A percentile compares a stretch with the other conserved stretches of the same genome.
Conservation (phyloP, 35 echinoderm and acorn worm genomes). For the Strongylocentrotus purpuratus region DNA sequence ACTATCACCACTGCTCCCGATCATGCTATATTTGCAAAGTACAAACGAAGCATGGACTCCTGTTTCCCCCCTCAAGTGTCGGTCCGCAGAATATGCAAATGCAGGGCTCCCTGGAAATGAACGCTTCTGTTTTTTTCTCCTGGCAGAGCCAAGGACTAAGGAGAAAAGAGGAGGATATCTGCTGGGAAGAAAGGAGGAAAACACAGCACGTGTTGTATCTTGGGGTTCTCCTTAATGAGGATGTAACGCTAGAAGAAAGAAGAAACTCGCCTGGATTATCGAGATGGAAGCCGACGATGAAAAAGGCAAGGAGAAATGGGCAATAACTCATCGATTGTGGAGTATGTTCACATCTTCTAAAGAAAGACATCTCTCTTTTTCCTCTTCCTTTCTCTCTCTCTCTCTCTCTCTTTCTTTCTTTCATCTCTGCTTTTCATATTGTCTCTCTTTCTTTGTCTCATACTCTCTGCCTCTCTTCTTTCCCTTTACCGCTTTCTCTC, state of each 20-base stretch:
- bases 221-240: neutral
- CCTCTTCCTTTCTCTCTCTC: too few relatives aligned
- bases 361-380: neutral
- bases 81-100: slow-evolving; percentile 9
- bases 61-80: slow-evolving; percentile 1
- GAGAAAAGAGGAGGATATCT: neutral
- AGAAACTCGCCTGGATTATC: neutral
- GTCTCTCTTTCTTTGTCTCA: too few relatives aligned
- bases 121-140: neutral
- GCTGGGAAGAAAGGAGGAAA: neutral
- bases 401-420: too few relatives aligned
- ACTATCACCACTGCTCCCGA: neutral
- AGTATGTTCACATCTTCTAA: slow-evolving; percentile 1
- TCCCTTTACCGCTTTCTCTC: neutral
- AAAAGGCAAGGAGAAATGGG: neutral
- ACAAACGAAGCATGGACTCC: neutral
- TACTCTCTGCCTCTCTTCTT: too few relatives aligned
- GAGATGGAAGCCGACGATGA: neutral
- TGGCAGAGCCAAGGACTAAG: neutral
- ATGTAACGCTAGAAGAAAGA: neutral
- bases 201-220: neutral
- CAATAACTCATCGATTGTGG: neutral
- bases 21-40: neutral
- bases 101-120: neutral
- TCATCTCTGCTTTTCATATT: too few relatives aligned